A percentile compares a stretch with the other conserved stretches of the same genome.
phyloP scores from a whole-genome alignment of 1,140 invertebrate species.

The Pectinophora gossypiella region DNA sequence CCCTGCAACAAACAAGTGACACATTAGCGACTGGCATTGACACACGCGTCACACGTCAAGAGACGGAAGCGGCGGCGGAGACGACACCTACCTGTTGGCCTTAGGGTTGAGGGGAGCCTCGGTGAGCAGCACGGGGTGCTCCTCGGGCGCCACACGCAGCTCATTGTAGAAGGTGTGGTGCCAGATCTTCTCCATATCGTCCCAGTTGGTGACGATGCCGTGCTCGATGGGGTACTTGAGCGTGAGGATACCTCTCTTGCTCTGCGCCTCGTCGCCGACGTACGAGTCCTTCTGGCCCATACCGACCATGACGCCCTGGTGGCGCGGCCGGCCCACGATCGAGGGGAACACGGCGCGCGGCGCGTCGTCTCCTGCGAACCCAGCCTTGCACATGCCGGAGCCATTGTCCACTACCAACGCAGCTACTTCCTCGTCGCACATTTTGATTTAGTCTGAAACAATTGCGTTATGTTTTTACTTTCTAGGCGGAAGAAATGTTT shows the following conservation, averaged over 20 bases:
- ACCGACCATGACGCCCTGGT: conserved; percentile 95
- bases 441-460: conserved; percentile 56
- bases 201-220: conserved; percentile 97
- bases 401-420: conserved; percentile 93
- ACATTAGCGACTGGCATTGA: conserved; percentile 18
- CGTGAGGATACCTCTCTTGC: conserved; percentile 93
- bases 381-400: conserved; percentile 97
- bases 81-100: conserved; percentile 79
- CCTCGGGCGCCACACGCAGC: conserved; percentile 92
- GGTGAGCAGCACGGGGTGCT: conserved; percentile 93
- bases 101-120: conserved; percentile 96
- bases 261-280: conserved; percentile 96
- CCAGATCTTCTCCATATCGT: conserved; percentile 97
- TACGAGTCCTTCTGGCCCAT: conserved; percentile 98
- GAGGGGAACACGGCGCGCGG: conserved; percentile 91
- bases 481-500: neutral
- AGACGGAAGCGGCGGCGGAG: neutral
- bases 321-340: conserved; percentile 93
- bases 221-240: conserved; percentile 98
- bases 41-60: neutral
- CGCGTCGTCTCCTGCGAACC: conserved; percentile 94
- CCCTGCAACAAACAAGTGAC: conserved; percentile 58
- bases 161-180: conserved; percentile 92
- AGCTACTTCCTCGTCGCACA: conserved; percentile 84
- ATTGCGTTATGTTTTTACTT: neutral